Percentiles rank a stretch among this genome's conserved stretches.
These are phyloP conservation scores for Anarhynchus alexandrinus DNA, from an alignment of 2,113 vertebrate species.

Conservation along the genomic window DNA sequence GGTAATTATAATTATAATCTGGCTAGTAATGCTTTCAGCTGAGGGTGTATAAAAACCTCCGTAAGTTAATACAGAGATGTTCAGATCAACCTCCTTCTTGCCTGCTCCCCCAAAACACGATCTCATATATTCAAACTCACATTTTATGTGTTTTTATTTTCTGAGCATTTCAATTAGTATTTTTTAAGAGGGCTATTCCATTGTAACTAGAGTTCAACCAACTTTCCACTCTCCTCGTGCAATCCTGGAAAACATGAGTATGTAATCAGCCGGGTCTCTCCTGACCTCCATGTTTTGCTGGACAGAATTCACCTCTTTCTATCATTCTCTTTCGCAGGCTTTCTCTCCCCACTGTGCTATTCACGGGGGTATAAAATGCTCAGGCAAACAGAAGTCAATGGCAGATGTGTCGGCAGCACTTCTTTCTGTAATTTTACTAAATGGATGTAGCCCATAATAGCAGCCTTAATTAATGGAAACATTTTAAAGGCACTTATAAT, in stretches of 20 bases:
- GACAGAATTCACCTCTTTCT: conserved; percentile 35
- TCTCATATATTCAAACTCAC: background rate
- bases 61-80: conserved; percentile 17
- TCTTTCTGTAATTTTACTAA: conserved; percentile 43
- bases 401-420: conserved; percentile 26
- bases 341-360: conserved; percentile 2
- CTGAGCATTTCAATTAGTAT: background rate
- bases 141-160: conserved; percentile 2
- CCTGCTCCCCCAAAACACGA: background rate
- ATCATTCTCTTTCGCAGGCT: background rate
- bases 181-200: background rate
- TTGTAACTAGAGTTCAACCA: conserved; percentile 1
- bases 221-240: conserved; percentile 20
- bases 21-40: conserved; percentile 23
- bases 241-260: conserved; percentile 11
- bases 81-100: background rate
- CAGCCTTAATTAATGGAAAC: conserved; percentile 36
- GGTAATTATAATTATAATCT: conserved; percentile 50
- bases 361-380: conserved; percentile 14
- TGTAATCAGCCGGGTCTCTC: background rate
- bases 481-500: conserved; percentile 57
- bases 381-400: conserved; percentile 45
- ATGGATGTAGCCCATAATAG: conserved; percentile 44
- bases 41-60: conserved; percentile 2
- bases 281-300: conserved; percentile 51